Percentiles rank a stretch among this genome's conserved stretches.
Conservation (phyloP, 1,140 invertebrate species). For the Drosophila nikananu region DNA sequence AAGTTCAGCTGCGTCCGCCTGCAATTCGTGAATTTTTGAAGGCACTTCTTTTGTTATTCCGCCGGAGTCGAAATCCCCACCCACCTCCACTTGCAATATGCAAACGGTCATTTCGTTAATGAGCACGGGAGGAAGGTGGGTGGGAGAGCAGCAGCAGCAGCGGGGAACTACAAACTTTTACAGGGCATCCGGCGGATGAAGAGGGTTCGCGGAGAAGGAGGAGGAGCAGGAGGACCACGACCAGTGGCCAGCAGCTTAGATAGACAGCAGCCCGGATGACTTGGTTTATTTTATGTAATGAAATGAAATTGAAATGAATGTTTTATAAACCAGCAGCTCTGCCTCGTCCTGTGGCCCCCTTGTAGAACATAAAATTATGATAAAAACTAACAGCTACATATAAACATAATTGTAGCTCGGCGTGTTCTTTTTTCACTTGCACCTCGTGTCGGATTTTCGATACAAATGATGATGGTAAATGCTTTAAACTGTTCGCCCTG, state of each 20-base stretch:
- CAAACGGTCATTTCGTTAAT: slow-evolving; percentile 85
- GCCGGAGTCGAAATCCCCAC: slow-evolving; percentile 14
- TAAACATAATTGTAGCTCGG: slow-evolving; percentile 17
- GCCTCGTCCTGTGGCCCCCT: slow-evolving; percentile 1
- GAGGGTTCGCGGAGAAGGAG: slow-evolving; percentile 4
- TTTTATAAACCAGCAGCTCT: slow-evolving; percentile 69
- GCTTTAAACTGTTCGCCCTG: slow-evolving; percentile 22
- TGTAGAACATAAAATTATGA: slow-evolving; percentile 66
- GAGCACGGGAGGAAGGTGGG: slow-evolving; percentile 50
- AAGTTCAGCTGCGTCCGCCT: slow-evolving; percentile 58
- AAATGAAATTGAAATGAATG: slow-evolving; percentile 84
- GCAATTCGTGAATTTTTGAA: slow-evolving; percentile 80
- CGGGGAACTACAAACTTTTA: slow-evolving; percentile 68
- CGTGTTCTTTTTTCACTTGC: slow-evolving; percentile 4
- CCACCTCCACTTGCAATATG: slow-evolving; percentile 63
- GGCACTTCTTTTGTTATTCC: slow-evolving; percentile 66
- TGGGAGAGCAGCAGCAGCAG: slow-evolving; percentile 5
- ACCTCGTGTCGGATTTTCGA: slow-evolving; percentile 18
- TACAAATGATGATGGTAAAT: slow-evolving; percentile 40
- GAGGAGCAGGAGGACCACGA: slow-evolving; percentile 15
- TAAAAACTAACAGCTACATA: slow-evolving; percentile 51
- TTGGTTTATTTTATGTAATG: slow-evolving; percentile 83
- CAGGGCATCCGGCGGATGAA: slow-evolving; percentile 74
- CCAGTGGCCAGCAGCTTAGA: slow-evolving; percentile 47
- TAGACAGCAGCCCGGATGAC: slow-evolving; percentile 70